These are phyloP conservation scores for Rhagonycha lutea DNA, from an alignment of 2,888 invertebrate species.

Conservation along the genomic window DNA sequence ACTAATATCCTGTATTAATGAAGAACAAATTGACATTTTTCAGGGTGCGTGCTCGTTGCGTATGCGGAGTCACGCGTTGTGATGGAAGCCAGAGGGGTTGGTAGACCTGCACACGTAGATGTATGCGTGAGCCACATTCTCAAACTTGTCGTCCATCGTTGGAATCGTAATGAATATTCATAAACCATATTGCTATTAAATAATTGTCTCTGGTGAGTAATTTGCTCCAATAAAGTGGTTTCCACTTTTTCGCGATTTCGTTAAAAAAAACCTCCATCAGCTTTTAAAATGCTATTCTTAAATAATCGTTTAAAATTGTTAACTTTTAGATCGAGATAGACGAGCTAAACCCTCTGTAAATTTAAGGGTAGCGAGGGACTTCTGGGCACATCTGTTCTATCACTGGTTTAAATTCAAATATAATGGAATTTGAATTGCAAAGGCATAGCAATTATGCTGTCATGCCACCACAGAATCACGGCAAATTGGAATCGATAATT, in stretches of 20 bases:
- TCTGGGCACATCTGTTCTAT: not conserved
- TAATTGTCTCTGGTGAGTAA: conserved; percentile 28
- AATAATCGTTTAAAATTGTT: not conserved
- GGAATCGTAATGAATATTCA: conserved; percentile 37
- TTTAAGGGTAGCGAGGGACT: conserved; percentile 3
- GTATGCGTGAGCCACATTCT: conserved; percentile 46
- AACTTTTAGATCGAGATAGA: not conserved
- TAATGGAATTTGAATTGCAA: conserved; percentile 2
- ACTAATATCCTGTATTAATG: conserved; percentile 56
- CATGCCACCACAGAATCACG: not conserved
- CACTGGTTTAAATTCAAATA: conserved; percentile 4
- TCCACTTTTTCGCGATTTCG: not conserved
- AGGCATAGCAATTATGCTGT: conserved; percentile 3
- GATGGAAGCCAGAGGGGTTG: conserved; percentile 36
- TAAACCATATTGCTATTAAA: conserved; percentile 31
- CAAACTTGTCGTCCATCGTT: conserved; percentile 41
- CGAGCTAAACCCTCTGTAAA: not conserved
- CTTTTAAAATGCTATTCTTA: not conserved
- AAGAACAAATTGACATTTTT: conserved; percentile 58
- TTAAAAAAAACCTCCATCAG: not conserved
- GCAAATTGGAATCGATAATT: conserved; percentile 3
- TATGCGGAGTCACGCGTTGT: conserved; percentile 54
- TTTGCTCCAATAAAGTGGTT: conserved; percentile 12
- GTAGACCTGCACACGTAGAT: conserved; percentile 42
- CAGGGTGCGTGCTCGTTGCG: conserved; percentile 55